Conservation (phyloP, 2,888 invertebrate species). For the Polydrusus cervinus region DNA sequence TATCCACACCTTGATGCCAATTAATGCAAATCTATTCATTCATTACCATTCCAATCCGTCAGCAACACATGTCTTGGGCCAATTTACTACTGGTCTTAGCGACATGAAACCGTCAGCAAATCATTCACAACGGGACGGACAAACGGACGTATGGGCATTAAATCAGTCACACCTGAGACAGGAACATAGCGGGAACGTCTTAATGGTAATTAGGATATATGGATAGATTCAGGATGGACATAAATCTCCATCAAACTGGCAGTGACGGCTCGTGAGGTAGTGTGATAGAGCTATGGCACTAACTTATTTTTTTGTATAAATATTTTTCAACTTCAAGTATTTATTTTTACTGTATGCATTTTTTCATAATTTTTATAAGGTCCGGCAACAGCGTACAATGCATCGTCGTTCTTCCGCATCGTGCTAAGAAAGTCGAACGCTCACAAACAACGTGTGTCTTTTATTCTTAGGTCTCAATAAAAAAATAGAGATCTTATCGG, state of each 20-base stretch:
- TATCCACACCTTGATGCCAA: neutral
- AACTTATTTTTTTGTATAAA: too few species aligned
- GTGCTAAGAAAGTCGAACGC: too few species aligned
- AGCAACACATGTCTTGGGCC: conserved; percentile 42
- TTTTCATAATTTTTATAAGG: too few species aligned
- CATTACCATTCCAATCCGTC: conserved; percentile 46
- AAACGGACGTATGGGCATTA: conserved; percentile 44
- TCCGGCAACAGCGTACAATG: too few species aligned
- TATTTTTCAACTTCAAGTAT: too few species aligned
- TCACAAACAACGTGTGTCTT: too few species aligned
- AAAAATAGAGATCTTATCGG: too few species aligned
- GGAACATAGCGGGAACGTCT: conserved; percentile 12
- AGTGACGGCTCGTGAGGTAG: too few species aligned
- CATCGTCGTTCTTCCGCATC: too few species aligned
- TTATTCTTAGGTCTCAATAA: too few species aligned
- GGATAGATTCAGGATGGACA: neutral
- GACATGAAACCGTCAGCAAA: conserved; percentile 43
- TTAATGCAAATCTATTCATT: conserved; percentile 47
- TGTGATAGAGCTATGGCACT: too few species aligned
- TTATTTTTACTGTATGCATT: too few species aligned
- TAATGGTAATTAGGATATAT: conserved; percentile 29
- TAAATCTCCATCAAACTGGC: neutral
- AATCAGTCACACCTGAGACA: conserved; percentile 48
- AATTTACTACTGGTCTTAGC: conserved; percentile 39
- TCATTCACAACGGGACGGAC: conserved; percentile 45